Evolutionary conservation across 2,797 vertebrate genomes (phyloP), one percentile per base, ranked within the genome.

Genomic region (Ctenopoma kingsleyae): DNA sequence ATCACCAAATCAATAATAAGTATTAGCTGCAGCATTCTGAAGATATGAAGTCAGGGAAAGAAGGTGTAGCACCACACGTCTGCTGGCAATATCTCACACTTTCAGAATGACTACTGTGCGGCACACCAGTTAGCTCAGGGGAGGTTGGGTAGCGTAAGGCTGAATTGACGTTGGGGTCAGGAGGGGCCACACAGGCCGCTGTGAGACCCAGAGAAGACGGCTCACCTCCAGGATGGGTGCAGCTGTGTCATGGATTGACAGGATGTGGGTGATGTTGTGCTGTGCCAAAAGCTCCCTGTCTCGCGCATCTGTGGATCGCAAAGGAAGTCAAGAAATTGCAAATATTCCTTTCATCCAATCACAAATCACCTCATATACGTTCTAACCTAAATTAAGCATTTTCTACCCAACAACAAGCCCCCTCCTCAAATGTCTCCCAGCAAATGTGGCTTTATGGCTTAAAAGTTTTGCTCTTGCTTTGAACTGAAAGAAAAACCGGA

Each of bases 251-350:
- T 98, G 97, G 83, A 95, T 92, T 44, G 93, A 94, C 68, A 99
- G 94, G 87, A 98, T 94, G 84, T 98, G 97, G 3, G 95, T 98
- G 89, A 98, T 96, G 85, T 97, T 97, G 92, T 97, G 95, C 88
- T 85, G 67, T 0, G 56, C 75, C 68, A 92, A 20, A 68, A 92
- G 80, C 74, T 96, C 96, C 63, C 84, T 85, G 66, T 97, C 96
- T 71, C 93, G 91, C 57, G 96, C 96, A 94, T 97, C 96, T 97
- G 91, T 0, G 35, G 84, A 5, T 62, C 23, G 12, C 70, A 74
- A 62, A 84, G 19, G 64, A 61, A 83, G 67, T 38, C n/a, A 22
- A 35, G 38, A 81, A 71, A 78, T 63, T 25, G 41, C 47, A 61
- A 10, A 50, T 61, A 36, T 8, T 16, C 46, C 9, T 10, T 8